Evolutionary conservation across 2,797 vertebrate species (phyloP), one percentile per base, ranked within the genome.

Genomic region (Rhinatrema bivittatum): DNA sequence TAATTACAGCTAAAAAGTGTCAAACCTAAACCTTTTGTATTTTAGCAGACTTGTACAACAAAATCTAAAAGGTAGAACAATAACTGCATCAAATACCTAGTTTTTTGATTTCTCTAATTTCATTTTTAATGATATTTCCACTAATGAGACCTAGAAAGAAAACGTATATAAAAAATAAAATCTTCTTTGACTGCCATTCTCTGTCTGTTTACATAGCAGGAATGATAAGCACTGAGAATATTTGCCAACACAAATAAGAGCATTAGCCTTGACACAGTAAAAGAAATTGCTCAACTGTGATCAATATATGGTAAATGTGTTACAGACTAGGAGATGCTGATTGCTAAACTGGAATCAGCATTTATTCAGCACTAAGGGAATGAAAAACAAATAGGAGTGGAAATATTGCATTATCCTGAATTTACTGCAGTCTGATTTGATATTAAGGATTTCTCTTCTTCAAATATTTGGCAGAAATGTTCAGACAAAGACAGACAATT

Each of bases 401-500:
- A 45, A 56, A 36, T 45, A 60, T 39, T 56, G 55, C 53, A 53
- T 71, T 50, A 45, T 22, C 16, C 37, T 40, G 46, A n/a, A 46
- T 56, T 35, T 17, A 42, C 29, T 31, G 11, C 29, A 56, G 20
- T 20, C 55, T 48, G 10, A 3, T 32, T 68, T 63, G 37, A 49
- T 31, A 53, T 60, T 48, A 72, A 52, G n/a, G 21, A 56, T 52
- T 67, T 66, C 36, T 31, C 27, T 33, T 63, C 51, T 62, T 39
- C 15, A 57, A 72, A 58, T 66, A 72, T 68, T 65, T 68, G 16
- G 19, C 46, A 50, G 22, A 22, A 33, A 7, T 32, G 25, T 43
- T 38, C 20, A 50, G 37, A 57, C 54, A 60, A 50, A 63, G 46
- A 65, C 53, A 36, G 64, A 63, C 68, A 62, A 65, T 4, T 22